phyloP scores from a whole-genome alignment of 1,140 invertebrate species.

The Zeugodacus cucurbitae region DNA sequence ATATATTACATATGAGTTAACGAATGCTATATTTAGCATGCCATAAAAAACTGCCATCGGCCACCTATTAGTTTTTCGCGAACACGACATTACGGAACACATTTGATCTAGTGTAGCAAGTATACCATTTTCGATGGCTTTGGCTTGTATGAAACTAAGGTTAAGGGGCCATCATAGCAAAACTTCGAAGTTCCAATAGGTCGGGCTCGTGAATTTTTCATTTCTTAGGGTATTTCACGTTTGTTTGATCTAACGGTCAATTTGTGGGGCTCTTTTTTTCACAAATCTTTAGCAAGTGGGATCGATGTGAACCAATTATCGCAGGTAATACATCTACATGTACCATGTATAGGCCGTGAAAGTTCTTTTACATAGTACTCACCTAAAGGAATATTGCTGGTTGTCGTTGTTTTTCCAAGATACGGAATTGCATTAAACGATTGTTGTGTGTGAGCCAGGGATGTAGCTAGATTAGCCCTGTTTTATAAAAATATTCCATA shows the following conservation, averaged over 20 bases:
- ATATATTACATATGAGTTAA: no score
- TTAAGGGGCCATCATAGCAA: constrained; percentile 56
- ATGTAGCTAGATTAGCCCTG: constrained; percentile 2
- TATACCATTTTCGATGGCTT: neutral
- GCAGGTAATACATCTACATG: neutral
- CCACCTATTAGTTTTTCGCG: neutral
- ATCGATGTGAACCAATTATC: neutral
- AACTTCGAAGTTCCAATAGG: constrained; percentile 50
- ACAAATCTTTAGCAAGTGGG: neutral
- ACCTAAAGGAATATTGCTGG: neutral
- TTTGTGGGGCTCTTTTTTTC: neutral
- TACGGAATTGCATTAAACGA: neutral
- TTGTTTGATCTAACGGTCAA: constrained; percentile 49
- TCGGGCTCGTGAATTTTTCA: constrained; percentile 46
- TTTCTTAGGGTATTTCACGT: constrained; percentile 55
- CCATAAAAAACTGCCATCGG: no score
- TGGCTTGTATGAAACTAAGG: constrained; percentile 43
- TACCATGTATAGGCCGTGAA: neutral
- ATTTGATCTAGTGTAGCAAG: neutral
- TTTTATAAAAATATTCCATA: constrained; percentile 35
- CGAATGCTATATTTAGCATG: no score
- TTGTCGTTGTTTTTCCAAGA: neutral
- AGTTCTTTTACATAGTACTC: constrained; percentile 35
- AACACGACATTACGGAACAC: neutral
- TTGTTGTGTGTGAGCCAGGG: constrained; percentile 7